These are phyloP conservation scores for Baronia brevicornis DNA, from an alignment of 2,888 invertebrate genomes.

Conservation along the genomic window DNA sequence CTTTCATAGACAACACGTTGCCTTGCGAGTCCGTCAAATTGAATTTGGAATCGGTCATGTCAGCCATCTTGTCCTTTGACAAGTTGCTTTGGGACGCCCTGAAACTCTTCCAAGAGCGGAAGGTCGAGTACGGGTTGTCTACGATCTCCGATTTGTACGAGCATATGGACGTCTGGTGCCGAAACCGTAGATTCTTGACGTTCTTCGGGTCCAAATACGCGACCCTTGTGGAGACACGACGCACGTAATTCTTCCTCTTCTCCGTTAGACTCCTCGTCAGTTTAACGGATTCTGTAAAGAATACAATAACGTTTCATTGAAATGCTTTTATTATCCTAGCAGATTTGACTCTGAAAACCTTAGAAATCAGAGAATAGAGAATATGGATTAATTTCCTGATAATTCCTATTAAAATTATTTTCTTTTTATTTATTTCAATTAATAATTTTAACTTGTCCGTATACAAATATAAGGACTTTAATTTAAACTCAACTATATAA, in stretches of 20 bases:
- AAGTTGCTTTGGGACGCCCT: constrained; percentile 54
- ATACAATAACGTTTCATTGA: neutral
- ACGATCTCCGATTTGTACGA: constrained; percentile 50
- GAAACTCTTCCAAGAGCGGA: constrained; percentile 67
- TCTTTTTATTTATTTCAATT: no score
- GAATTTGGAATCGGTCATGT: constrained; percentile 43
- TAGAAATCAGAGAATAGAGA: no score
- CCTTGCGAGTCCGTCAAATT: constrained; percentile 51
- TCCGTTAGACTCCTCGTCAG: constrained; percentile 75
- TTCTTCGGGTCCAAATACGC: constrained; percentile 58
- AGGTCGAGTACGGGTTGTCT: constrained; percentile 59
- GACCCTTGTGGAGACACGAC: constrained; percentile 76
- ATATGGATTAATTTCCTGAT: no score
- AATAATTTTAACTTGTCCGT: no score
- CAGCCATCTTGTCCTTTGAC: constrained; percentile 38
- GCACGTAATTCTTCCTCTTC: constrained; percentile 79
- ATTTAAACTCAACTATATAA: no score
- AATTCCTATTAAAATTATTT: no score
- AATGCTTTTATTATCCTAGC: no score
- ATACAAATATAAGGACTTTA: no score
- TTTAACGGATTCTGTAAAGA: constrained; percentile 64
- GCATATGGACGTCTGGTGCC: constrained; percentile 61
- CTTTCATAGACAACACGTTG: constrained; percentile 44
- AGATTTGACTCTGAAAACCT: no score
- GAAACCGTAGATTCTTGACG: constrained; percentile 34